A percentile compares a stretch with the other conserved stretches of the same genome.
These are phyloP conservation scores for Notiomystis cincta DNA, from an alignment of 2,113 vertebrate genomes.

Conservation along the genomic window DNA sequence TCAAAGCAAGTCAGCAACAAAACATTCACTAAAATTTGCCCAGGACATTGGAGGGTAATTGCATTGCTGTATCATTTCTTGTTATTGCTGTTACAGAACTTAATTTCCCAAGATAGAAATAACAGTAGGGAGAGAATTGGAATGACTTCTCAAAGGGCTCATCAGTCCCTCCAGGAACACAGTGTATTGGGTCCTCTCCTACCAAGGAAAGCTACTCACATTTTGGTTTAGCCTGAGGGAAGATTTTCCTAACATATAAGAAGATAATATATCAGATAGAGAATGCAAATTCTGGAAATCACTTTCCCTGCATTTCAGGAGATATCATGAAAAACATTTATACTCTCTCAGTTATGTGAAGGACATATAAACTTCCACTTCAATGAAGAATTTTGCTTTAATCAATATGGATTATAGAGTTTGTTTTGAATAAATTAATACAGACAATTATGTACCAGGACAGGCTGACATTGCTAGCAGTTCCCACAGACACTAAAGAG, in stretches of 20 bases:
- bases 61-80: neutral
- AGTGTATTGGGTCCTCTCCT: neutral
- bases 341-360: neutral
- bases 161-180: neutral
- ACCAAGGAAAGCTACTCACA: neutral
- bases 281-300: neutral
- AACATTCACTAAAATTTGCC: neutral
- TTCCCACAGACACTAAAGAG: constrained; percentile 31
- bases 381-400: constrained; percentile 2
- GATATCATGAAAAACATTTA: neutral
- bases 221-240: neutral
- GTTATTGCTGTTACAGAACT: neutral
- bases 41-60: neutral
- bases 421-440: constrained; percentile 35
- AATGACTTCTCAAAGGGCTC: neutral
- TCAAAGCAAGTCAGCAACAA: neutral
- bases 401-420: neutral
- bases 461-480: neutral
- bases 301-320: neutral
- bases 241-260: neutral
- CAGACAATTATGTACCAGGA: constrained; percentile 8
- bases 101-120: neutral
- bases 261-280: neutral
- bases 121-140: neutral
- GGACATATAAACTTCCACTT: neutral